Evolutionary conservation across 2,888 invertebrate species (phyloP).

Genomic region (Lutraria lutraria): DNA sequence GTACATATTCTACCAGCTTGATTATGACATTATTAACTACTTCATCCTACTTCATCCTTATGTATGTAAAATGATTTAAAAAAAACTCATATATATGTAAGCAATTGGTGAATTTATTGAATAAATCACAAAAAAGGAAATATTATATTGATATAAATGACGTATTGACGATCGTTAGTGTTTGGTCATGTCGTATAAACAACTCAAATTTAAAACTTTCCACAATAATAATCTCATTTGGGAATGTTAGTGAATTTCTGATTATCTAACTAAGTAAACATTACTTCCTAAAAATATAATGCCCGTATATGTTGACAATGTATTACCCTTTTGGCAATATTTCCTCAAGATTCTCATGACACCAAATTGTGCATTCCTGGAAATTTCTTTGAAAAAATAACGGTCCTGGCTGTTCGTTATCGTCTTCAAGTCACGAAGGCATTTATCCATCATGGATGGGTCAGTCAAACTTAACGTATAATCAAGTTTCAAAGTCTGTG

Average conservation of each 20-base stretch:
- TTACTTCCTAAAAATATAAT: too few relatives aligned
- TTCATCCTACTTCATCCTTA: too few relatives aligned
- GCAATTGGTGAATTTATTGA: not conserved
- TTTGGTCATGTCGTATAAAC: too few relatives aligned
- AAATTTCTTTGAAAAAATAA: not conserved
- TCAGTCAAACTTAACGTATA: conserved; percentile 15
- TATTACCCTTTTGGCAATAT: not conserved
- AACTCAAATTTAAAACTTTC: too few relatives aligned
- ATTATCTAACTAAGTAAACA: too few relatives aligned
- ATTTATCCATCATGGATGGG: not conserved
- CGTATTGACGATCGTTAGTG: not conserved
- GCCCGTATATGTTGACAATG: too few relatives aligned
- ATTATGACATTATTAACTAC: too few relatives aligned
- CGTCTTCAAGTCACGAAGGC: not conserved
- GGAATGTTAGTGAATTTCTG: too few relatives aligned
- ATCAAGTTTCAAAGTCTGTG: not conserved
- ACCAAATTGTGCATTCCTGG: not conserved
- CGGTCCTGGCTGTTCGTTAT: not conserved
- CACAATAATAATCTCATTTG: too few relatives aligned
- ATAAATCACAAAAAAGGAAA: not conserved
- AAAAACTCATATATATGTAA: not conserved
- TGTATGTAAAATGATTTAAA: not conserved
- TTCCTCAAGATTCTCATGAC: conserved; percentile 8
- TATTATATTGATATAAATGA: not conserved
- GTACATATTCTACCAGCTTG: too few relatives aligned